Evolutionary conservation across 2,113 vertebrate genomes (phyloP).

Genomic region (Scomber colias): DNA sequence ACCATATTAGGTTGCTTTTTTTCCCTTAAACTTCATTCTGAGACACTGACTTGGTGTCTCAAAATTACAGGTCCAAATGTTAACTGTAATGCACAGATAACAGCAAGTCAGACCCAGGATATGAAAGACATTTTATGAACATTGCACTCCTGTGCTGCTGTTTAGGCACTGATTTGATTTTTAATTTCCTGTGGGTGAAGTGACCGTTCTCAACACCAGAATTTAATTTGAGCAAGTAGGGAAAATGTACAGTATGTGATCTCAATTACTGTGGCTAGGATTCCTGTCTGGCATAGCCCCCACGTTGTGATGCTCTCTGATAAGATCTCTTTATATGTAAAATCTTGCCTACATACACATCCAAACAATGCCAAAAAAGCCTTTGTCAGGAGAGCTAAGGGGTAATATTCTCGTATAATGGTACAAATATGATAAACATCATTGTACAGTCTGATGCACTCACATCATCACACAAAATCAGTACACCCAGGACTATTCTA

Average conservation of each 20-base stretch:
- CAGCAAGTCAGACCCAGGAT: conserved; percentile 22
- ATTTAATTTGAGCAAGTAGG: conserved; percentile 43
- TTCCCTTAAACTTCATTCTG: neutral
- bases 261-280: conserved; percentile 26
- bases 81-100: conserved; percentile 10
- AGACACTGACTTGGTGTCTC: neutral
- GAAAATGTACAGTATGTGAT: conserved; percentile 26
- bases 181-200: conserved; percentile 67
- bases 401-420: conserved; percentile 14
- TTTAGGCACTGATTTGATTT: conserved; percentile 56
- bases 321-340: conserved; percentile 34
- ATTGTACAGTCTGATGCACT: conserved; percentile 21
- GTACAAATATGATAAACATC: conserved; percentile 37
- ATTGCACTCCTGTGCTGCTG: neutral
- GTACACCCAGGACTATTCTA: conserved; percentile 7
- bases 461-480: conserved; percentile 28
- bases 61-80: conserved; percentile 1
- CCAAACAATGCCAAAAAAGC: neutral
- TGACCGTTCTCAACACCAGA: conserved; percentile 43
- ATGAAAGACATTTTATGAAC: conserved; percentile 35
- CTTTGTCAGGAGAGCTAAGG: neutral
- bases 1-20: neutral
- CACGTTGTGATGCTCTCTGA: conserved; percentile 27
- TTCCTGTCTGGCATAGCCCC: conserved; percentile 16
- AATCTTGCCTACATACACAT: neutral